A percentile compares a stretch with the other conserved stretches of the same genome.
These are phyloP conservation scores for Thripadectes ignobilis DNA, from an alignment of 2,797 vertebrate genomes.

Conservation along the genomic window DNA sequence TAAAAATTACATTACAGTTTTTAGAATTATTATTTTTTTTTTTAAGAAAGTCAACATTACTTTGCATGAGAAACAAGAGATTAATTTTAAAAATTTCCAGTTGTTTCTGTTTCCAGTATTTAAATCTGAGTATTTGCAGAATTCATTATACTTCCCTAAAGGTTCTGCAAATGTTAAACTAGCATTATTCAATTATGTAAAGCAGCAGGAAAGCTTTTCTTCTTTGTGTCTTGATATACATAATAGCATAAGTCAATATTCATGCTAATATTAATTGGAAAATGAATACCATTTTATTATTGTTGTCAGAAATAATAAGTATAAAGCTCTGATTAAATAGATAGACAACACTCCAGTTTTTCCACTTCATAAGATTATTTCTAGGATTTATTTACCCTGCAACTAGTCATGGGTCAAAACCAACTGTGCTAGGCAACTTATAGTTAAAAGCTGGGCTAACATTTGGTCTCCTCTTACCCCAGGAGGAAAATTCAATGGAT, in stretches of 20 bases:
- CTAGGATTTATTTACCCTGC: not conserved
- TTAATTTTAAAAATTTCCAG: not conserved
- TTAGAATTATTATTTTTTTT: not conserved
- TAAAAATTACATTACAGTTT: not conserved
- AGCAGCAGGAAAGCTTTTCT: slow-evolving; percentile 43
- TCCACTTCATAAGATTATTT: not conserved
- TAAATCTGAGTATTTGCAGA: slow-evolving; percentile 34
- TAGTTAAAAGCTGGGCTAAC: not conserved
- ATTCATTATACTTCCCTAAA: slow-evolving; percentile 38
- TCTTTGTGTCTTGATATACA: not conserved
- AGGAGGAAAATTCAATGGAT: not conserved
- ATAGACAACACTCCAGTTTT: not conserved
- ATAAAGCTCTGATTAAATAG: not conserved
- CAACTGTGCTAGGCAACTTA: not conserved
- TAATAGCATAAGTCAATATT: slow-evolving; percentile 50
- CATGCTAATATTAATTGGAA: slow-evolving; percentile 43
- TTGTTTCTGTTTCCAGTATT: not conserved
- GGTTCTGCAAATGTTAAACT: slow-evolving; percentile 44
- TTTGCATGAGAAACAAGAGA: not conserved
- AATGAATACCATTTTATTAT: slow-evolving; percentile 1
- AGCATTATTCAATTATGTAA: slow-evolving; percentile 53
- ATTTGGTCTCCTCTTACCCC: not conserved
- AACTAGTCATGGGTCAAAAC: not conserved
- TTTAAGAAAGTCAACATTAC: not conserved
- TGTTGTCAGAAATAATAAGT: slow-evolving; percentile 17